Evolutionary conservation across 2,888 invertebrate genomes (phyloP), one percentile per base, ranked within the genome.

Genomic region (Mimachlamys varia): DNA sequence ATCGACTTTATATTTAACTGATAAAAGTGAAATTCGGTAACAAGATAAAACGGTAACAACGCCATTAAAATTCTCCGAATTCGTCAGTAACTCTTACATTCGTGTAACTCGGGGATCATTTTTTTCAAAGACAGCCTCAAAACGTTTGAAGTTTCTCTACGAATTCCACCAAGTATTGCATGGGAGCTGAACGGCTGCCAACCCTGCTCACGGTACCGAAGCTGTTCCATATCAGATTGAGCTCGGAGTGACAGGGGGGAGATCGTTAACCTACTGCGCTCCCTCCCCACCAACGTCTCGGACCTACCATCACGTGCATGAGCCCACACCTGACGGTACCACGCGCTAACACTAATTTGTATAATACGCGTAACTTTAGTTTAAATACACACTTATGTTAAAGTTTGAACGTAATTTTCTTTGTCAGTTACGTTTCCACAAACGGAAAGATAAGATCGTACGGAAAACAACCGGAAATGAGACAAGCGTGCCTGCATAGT

Each of bases 221-320:
- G 76, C 76, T 76, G 76, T 76, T 76, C 76, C 76, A 33, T 76
- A 76, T 76, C 76, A 76, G 58, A 58, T 58, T 58, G 58, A 58
- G 76, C 76, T 76, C 33, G 27, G 12, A 76, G 76, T 76, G 76
- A 76, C 33, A 33, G 76, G 33, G 33, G 53, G 27, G 33, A 33
- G 15, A 27, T 76, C 76, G 33, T 76, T 76, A 76, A 76, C 76
- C 76, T 33, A 76, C 76, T 76, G 76, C 33, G 33, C 76, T 27
- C 33, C 76, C 76, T 76, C 76, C 76, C 76, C 76, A 10, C 76
- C 58, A 76, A 33, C 33, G 33, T 76, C 44, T 44, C 27, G 76
- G 76, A 76, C 76, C 76, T 22, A 76, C 76, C 76, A 17, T 33
- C 76, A 76, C 33, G 76, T 76, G 76, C 33, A 0, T 27, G 76